These are phyloP conservation scores for Trissonchulus sp. DNA, from an alignment of 2,888 invertebrate species.

Conservation along the genomic window DNA sequence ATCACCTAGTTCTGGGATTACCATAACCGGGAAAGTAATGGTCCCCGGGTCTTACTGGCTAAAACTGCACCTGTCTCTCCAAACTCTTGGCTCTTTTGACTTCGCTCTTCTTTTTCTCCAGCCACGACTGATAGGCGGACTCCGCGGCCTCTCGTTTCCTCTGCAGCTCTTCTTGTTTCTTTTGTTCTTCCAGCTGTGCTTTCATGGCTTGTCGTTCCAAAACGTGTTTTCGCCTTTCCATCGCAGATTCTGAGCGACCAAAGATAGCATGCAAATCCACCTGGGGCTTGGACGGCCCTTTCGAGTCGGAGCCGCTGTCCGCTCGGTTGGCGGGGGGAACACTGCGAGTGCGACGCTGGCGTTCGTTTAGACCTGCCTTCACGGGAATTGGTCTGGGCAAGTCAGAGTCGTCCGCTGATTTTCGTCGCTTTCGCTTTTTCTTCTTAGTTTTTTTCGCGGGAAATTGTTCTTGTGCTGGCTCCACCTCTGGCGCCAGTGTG, in stretches of 20 bases:
- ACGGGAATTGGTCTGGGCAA: background rate
- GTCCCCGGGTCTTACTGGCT: too few species aligned
- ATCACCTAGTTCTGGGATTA: too few species aligned
- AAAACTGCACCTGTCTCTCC: background rate
- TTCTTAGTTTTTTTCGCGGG: background rate
- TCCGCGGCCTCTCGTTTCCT: background rate
- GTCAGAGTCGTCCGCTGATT: background rate
- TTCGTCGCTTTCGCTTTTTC: background rate
- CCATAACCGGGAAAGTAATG: too few species aligned
- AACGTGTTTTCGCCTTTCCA: background rate
- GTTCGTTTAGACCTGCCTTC: background rate
- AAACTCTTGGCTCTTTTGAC: background rate
- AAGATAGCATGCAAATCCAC: background rate
- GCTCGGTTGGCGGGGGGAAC: background rate
- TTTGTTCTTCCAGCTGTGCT: background rate
- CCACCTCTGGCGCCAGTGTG: background rate
- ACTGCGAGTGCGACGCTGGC: background rate
- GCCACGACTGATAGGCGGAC: background rate
- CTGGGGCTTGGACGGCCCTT: background rate
- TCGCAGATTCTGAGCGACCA: background rate
- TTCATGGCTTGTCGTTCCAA: background rate
- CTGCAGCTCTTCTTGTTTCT: background rate
- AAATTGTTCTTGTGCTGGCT: background rate
- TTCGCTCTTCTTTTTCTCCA: background rate
- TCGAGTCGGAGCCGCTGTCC: background rate